Conservation (phyloP, 2,113 vertebrate genomes). For the Microtus ochrogaster region DNA sequence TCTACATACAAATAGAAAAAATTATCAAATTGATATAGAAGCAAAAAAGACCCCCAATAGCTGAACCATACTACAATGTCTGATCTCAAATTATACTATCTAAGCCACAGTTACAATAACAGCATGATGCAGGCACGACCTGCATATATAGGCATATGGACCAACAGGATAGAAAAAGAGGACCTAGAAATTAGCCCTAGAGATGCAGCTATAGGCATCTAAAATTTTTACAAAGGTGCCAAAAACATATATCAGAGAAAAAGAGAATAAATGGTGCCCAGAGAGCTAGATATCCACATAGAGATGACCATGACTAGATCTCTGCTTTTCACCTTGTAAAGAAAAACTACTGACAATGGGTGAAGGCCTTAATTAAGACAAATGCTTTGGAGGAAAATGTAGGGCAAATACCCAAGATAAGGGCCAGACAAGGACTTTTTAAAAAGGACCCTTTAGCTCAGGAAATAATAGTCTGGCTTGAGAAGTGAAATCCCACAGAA, state of each 20-base stretch:
- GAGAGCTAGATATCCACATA: background rate
- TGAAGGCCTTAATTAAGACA: background rate
- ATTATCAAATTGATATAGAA: background rate
- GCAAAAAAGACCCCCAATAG: background rate
- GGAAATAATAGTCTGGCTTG: background rate
- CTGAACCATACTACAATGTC: background rate
- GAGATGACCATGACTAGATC: background rate
- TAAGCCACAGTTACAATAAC: background rate
- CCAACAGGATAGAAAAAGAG: background rate
- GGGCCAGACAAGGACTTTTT: background rate
- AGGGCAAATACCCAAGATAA: background rate
- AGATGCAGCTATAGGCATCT: background rate
- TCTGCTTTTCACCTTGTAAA: background rate
- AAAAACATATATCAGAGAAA: background rate
- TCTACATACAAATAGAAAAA: background rate
- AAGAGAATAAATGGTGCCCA: background rate
- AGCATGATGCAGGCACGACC: background rate
- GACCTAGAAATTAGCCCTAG: background rate
- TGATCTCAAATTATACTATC: background rate
- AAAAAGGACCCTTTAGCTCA: background rate
- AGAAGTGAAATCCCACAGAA: no score
- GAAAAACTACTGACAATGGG: background rate
- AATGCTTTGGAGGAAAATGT: background rate
- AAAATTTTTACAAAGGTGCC: background rate
- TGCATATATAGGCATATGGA: background rate